These are phyloP conservation scores for Hypsopygia costalis DNA, from an alignment of 2,888 invertebrate species.

Conservation along the genomic window DNA sequence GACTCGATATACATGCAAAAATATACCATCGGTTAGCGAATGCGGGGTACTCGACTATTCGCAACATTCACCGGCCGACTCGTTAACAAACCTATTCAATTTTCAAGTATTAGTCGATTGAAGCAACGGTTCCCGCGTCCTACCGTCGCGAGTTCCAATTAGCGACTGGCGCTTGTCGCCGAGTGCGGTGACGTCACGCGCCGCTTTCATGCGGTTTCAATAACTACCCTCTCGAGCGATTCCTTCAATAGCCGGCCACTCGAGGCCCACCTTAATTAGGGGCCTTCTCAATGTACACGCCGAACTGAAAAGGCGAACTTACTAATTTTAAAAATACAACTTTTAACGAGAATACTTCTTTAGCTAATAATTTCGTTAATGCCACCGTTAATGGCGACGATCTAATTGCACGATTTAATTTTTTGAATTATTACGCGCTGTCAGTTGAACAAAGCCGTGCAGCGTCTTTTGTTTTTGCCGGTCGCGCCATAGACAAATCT, in stretches of 20 bases:
- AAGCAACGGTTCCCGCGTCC: constrained; percentile 74
- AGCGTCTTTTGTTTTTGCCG: constrained; percentile 66
- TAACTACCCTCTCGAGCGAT: constrained; percentile 76
- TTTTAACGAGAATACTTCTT: constrained; percentile 68
- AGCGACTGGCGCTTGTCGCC: constrained; percentile 73
- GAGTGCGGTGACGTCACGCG: constrained; percentile 75
- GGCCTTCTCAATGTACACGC: constrained; percentile 62
- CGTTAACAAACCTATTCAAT: constrained; percentile 77
- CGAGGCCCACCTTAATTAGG: constrained; percentile 76
- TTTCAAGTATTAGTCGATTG: constrained; percentile 77
- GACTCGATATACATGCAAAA: constrained; percentile 29
- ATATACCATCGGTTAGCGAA: constrained; percentile 35
- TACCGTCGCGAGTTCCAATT: constrained; percentile 76
- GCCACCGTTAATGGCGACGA: constrained; percentile 24
- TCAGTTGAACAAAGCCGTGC: constrained; percentile 62
- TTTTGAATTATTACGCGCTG: constrained; percentile 68
- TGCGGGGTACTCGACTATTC: constrained; percentile 53
- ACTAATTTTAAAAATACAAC: constrained; percentile 63
- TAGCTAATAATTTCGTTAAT: constrained; percentile 55
- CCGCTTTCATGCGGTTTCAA: constrained; percentile 73
- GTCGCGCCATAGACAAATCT: constrained; percentile 77
- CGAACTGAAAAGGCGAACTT: constrained; percentile 62
- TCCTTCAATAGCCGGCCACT: constrained; percentile 74
- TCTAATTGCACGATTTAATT: constrained; percentile 46
- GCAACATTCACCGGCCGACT: constrained; percentile 69